A percentile compares a stretch with the other conserved stretches of the same genome.
These are phyloP conservation scores for Himalopsyche anomala DNA, from an alignment of 2,888 invertebrate species.

Conservation along the genomic window DNA sequence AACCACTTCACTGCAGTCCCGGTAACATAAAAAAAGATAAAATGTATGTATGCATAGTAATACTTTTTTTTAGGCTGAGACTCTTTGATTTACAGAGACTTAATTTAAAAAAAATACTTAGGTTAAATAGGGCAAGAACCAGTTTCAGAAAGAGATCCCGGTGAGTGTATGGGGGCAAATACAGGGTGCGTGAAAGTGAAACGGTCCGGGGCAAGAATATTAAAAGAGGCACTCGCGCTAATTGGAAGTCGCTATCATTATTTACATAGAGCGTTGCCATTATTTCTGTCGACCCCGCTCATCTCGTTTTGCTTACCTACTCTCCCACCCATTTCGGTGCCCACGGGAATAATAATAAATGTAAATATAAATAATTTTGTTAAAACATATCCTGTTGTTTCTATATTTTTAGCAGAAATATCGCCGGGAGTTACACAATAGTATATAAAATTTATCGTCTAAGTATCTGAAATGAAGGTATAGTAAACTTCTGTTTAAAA, in stretches of 20 bases:
- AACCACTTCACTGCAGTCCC: no score
- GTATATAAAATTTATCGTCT: no score
- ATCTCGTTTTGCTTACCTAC: slow-evolving; percentile 24
- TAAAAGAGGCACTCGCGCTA: slow-evolving; percentile 64
- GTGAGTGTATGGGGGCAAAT: not conserved
- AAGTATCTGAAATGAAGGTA: no score
- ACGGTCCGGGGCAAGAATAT: slow-evolving; percentile 49
- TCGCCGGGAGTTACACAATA: no score
- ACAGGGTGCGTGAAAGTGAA: slow-evolving; percentile 36
- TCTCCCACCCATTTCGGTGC: not conserved
- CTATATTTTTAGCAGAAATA: no score
- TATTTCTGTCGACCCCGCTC: slow-evolving; percentile 55
- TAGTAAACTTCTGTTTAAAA: no score
- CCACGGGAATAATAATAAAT: slow-evolving; percentile 21
- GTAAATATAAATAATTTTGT: slow-evolving; percentile 26
- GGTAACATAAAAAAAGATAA: no score
- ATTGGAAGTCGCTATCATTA: slow-evolving; percentile 64
- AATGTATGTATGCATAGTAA: no score
- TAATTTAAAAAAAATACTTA: not conserved
- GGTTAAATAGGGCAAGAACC: not conserved
- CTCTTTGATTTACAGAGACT: no score
- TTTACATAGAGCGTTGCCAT: slow-evolving; percentile 63
- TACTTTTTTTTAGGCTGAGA: no score
- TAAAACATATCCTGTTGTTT: no score
- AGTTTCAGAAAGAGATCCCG: not conserved